Evolutionary conservation across 2,113 vertebrate species (phyloP).

Genomic region (Poecile atricapillus): DNA sequence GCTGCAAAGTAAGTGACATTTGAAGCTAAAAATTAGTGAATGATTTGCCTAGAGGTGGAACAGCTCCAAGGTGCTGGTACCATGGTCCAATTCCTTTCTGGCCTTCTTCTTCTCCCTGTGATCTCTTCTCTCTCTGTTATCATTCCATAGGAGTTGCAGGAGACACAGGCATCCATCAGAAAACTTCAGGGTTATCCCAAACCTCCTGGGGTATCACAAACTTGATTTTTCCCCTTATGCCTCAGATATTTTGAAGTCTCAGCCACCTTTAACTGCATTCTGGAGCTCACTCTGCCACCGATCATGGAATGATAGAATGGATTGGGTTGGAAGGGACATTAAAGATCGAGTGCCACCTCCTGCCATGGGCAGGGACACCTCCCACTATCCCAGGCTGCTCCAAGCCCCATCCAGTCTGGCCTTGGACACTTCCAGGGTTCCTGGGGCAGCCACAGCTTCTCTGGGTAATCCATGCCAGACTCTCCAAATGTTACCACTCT

Average conservation of each 20-base stretch:
- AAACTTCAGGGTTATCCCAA: background rate
- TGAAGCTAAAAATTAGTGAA: background rate
- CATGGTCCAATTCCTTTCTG: background rate
- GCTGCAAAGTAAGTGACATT: background rate
- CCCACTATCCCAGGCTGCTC: accelerated
- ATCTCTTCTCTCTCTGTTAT: background rate
- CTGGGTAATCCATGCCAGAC: background rate
- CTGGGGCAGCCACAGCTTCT: background rate
- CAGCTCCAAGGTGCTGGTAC: background rate
- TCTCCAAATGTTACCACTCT: background rate
- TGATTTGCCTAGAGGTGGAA: background rate
- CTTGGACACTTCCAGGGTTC: background rate
- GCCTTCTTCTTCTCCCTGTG: background rate
- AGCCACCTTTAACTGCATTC: background rate
- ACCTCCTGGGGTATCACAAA: background rate
- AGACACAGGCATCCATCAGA: accelerated
- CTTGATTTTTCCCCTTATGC: background rate
- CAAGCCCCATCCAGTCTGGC: accelerated
- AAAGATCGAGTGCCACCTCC: accelerated
- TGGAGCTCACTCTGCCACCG: background rate
- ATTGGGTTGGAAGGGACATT: background rate
- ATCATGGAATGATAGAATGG: background rate
- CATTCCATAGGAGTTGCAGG: background rate
- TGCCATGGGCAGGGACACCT: background rate
- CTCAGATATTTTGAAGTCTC: background rate